Evolutionary conservation across 1,140 invertebrate genomes (phyloP).

Genomic region (Cryptotermes secundus): DNA sequence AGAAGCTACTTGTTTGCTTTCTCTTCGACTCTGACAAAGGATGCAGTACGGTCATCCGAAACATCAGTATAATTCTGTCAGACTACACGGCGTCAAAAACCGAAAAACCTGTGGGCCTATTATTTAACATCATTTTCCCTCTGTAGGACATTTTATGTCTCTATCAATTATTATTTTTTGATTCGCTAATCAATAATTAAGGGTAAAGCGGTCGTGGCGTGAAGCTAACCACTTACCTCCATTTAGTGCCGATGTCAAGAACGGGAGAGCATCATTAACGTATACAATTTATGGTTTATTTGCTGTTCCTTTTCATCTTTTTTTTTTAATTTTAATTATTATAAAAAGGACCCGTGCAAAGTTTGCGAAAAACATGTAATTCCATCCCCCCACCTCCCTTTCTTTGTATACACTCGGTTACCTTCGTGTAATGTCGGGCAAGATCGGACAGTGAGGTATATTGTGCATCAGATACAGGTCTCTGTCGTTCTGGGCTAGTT

Average conservation of each 20-base stretch:
- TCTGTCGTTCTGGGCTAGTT: neutral
- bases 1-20: no score
- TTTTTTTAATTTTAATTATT: neutral
- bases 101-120: no score
- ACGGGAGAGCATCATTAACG: neutral
- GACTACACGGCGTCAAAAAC: no score
- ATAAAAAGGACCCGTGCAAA: neutral
- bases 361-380: neutral
- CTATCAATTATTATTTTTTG: no score
- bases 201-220: no score
- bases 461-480: neutral
- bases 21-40: no score
- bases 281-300: neutral
- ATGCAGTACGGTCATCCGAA: no score
- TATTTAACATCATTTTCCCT: no score
- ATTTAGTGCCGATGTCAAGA: no score
- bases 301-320: neutral
- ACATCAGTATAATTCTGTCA: no score
- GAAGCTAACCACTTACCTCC: no score
- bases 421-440: neutral
- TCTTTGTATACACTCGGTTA: neutral
- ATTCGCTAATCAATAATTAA: neutral
- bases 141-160: no score
- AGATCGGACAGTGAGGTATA: neutral
- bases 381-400: neutral